Conservation (phyloP, 2,113 vertebrate species). For the Corynorhinus townsendii region DNA sequence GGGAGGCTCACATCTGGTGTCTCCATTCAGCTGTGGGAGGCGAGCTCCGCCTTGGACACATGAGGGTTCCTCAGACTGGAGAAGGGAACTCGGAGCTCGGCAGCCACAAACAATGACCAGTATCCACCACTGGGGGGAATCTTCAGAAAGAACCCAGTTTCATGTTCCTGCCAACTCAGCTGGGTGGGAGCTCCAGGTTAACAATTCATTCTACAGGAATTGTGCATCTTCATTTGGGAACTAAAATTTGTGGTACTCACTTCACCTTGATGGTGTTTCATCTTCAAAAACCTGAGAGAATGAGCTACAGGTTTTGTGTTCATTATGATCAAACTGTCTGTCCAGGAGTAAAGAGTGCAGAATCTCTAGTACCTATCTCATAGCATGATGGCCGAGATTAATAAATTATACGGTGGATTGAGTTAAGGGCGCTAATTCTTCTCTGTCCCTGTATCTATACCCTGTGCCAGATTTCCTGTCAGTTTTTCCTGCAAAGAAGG, state of each 20-base stretch:
- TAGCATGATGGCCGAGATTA: no score
- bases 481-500: not conserved
- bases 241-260: not conserved
- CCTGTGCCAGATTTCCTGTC: not conserved
- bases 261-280: not conserved
- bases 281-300: not conserved
- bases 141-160: not conserved
- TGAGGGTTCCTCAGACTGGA: not conserved
- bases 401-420: not conserved
- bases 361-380: not conserved
- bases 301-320: not conserved
- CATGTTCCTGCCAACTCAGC: not conserved
- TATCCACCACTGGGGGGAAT: not conserved
- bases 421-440: not conserved
- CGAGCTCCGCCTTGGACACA: not conserved
- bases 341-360: not conserved
- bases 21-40: not conserved
- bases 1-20: fast-evolving
- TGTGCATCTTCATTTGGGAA: not conserved
- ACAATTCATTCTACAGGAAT: not conserved
- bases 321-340: not conserved
- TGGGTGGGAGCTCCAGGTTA: not conserved
- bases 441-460: not conserved
- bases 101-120: not conserved
- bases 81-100: not conserved